Percentiles rank a stretch among this genome's conserved stretches.
phyloP scores from a whole-genome alignment of 2,888 invertebrate genomes.

The Athalia rosae region DNA sequence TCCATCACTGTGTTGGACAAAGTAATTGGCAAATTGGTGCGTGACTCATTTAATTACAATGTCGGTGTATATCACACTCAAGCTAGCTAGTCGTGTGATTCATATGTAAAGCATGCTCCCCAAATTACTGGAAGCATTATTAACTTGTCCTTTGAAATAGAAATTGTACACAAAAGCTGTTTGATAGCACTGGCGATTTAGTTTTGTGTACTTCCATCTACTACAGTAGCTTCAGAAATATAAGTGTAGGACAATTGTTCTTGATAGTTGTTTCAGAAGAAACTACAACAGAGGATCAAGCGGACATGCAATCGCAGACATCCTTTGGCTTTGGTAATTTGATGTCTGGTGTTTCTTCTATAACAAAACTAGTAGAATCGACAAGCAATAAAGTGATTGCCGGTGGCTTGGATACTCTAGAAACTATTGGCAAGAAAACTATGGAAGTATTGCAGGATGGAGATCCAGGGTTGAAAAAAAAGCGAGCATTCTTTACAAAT shows the following conservation, averaged over 20 bases:
- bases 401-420: constrained; percentile 90
- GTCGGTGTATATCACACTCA: constrained; percentile 33
- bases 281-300: constrained; percentile 42
- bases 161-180: background rate
- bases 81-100: constrained; percentile 28
- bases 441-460: constrained; percentile 95
- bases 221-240: background rate
- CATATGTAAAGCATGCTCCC: constrained; percentile 38
- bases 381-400: constrained; percentile 85
- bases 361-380: constrained; percentile 82
- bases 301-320: constrained; percentile 55
- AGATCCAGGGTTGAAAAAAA: constrained; percentile 90
- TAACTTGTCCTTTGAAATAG: background rate
- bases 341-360: constrained; percentile 79
- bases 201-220: too few relatives aligned
- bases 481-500: constrained; percentile 81
- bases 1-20: constrained; percentile 49
- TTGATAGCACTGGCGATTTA: background rate
- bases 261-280: constrained; percentile 51
- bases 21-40: constrained; percentile 52
- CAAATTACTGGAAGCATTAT: constrained; percentile 22
- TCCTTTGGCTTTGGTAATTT: constrained; percentile 79
- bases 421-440: constrained; percentile 95
- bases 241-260: constrained; percentile 12
- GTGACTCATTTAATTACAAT: constrained; percentile 52